Conservation (phyloP, 2,797 vertebrate species). For the Dendrocincla fuliginosa region DNA sequence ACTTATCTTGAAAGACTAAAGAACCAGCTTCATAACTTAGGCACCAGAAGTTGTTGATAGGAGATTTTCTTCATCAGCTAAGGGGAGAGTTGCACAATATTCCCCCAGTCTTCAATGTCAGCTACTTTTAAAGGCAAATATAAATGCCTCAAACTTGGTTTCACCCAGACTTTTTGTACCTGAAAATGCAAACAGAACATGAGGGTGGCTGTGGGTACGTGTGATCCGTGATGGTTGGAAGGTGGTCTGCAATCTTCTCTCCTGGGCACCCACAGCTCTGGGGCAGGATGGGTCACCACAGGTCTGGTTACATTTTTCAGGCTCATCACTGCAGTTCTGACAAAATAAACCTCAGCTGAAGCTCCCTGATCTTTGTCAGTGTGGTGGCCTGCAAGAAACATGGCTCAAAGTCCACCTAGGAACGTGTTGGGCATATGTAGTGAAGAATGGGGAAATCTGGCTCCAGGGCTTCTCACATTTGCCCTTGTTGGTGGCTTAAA, state of each 20-base stretch:
- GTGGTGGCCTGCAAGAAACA: not conserved
- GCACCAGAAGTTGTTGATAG: not conserved
- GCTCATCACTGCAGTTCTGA: not conserved
- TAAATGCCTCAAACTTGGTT: not conserved
- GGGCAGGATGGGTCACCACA: not conserved
- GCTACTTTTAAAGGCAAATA: accelerated
- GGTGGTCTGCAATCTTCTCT: not conserved
- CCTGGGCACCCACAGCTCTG: not conserved
- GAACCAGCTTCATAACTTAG: not conserved
- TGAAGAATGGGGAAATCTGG: not conserved
- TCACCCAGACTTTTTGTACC: not conserved
- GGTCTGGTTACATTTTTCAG: not conserved
- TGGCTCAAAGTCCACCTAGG: not conserved
- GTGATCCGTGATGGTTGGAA: accelerated
- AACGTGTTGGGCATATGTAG: too few relatives aligned
- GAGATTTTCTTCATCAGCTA: not conserved
- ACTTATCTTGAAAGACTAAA: not conserved
- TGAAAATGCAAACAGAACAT: not conserved
- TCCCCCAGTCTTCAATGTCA: not conserved
- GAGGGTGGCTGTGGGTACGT: not conserved
- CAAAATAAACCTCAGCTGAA: not conserved
- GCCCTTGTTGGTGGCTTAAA: not conserved
- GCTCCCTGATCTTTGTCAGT: not conserved
- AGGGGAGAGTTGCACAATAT: not conserved
- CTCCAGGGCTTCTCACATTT: not conserved